A percentile compares a stretch with the other conserved stretches of the same genome.
Evolutionary conservation across 2,888 invertebrate species (phyloP).

Genomic region (Steinernema scapterisci): DNA sequence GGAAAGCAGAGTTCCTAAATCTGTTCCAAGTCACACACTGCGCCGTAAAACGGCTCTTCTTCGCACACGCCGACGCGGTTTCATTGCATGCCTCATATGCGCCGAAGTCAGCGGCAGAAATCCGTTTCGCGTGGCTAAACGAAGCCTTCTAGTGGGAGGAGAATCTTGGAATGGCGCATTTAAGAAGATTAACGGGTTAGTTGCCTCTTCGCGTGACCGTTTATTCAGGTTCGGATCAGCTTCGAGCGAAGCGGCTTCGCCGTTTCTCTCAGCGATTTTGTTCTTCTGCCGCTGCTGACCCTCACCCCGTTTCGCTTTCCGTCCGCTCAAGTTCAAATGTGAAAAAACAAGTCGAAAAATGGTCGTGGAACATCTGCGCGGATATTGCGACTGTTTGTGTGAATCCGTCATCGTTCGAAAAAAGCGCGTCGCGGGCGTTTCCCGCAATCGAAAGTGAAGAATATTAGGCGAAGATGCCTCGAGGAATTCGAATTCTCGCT

Average conservation of each 20-base stretch:
- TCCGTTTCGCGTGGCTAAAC: background rate
- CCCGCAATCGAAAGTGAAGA: slow-evolving; percentile 28
- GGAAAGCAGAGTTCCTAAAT: slow-evolving; percentile 24
- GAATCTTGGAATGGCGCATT: background rate
- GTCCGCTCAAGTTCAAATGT: background rate
- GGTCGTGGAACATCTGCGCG: background rate
- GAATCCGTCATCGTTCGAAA: slow-evolving; percentile 3
- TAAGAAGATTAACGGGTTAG: too few relatives aligned
- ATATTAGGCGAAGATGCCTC: slow-evolving; percentile 22
- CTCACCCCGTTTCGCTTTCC: background rate
- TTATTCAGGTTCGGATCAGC: too few relatives aligned
- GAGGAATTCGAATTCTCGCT: background rate
- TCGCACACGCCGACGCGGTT: background rate
- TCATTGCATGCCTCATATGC: background rate
- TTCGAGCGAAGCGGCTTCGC: background rate
- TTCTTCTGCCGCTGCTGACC: background rate
- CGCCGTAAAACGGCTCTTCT: background rate
- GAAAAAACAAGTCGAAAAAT: too few relatives aligned
- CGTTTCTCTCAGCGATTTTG: background rate
- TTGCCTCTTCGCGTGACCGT: too few relatives aligned
- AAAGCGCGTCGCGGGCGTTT: slow-evolving; percentile 17
- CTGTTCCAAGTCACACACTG: slow-evolving; percentile 15
- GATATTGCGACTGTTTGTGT: slow-evolving; percentile 21
- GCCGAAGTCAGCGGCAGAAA: background rate
- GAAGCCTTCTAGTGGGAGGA: background rate